phyloP scores from a whole-genome alignment of 23 tunicate genomes.

The Ciona savignyi region DNA sequence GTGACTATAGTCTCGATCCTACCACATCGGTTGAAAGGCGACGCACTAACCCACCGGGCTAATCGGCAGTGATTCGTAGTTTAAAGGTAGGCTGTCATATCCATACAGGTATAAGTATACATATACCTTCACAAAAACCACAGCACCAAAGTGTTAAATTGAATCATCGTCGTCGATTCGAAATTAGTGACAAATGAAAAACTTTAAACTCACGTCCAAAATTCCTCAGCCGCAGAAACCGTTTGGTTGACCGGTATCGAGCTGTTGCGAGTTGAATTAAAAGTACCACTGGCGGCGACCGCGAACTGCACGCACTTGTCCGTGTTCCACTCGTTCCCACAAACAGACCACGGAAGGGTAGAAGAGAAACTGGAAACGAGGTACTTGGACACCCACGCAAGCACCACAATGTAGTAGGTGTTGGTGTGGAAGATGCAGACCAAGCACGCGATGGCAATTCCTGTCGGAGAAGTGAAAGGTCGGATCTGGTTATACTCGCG shows the following conservation, averaged over 20 bases:
- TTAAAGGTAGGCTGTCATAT: no score
- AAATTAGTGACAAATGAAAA: no score
- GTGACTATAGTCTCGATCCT: no score
- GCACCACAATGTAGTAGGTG: background rate
- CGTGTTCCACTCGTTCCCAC: slow-evolving; percentile 5
- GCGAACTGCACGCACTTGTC: background rate
- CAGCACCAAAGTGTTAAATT: no score
- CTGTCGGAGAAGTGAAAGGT: background rate
- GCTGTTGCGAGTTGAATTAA: background rate
- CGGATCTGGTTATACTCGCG: no score
- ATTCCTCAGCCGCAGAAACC: background rate
- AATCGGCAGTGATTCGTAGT: no score
- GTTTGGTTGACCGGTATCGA: background rate
- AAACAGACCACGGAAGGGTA: background rate
- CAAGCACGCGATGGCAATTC: background rate
- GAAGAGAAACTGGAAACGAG: background rate
- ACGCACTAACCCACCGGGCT: no score
- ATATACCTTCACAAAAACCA: no score
- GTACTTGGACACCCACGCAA: slow-evolving; percentile 4
- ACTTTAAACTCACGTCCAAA: background rate
- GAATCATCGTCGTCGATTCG: no score
- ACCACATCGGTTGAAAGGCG: no score
- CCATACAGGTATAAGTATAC: no score
- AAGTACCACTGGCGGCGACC: background rate
- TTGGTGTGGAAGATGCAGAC: background rate